Percentiles rank a stretch among this genome's conserved stretches.
phyloP scores from a whole-genome alignment of 2,797 vertebrate genomes.

The Crenuchus spilurus region DNA sequence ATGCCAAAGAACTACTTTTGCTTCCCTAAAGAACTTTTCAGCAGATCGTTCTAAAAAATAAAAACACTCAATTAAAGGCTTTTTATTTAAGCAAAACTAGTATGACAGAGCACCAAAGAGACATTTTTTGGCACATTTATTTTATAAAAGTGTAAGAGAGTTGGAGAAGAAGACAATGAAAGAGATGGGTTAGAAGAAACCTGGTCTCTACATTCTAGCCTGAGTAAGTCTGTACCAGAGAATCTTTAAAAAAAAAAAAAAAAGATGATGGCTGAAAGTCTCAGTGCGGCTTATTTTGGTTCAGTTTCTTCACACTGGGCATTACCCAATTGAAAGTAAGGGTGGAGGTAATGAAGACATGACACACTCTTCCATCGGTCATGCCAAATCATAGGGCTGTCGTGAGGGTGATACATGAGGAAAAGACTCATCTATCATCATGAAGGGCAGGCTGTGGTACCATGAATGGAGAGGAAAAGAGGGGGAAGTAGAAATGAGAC shows the following conservation, averaged over 20 bases:
- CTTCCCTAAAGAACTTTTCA: neutral
- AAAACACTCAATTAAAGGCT: neutral
- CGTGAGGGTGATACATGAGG: neutral
- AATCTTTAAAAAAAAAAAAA: too few relatives aligned
- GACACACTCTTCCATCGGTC: neutral
- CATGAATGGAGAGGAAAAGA: conserved; percentile 30
- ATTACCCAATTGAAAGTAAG: neutral
- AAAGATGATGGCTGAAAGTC: neutral
- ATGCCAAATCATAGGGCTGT: conserved; percentile 5
- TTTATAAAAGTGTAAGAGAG: neutral
- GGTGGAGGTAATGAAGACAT: neutral
- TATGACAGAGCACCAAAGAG: neutral
- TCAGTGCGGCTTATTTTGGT: conserved; percentile 7
- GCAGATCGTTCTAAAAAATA: neutral
- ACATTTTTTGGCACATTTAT: neutral
- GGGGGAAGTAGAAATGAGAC: conserved; percentile 20
- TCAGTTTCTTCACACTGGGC: neutral
- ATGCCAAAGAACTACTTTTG: neutral
- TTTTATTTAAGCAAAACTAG: neutral
- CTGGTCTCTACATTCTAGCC: neutral
- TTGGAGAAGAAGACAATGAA: neutral
- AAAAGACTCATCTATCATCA: conserved; percentile 61
- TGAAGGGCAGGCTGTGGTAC: conserved; percentile 61
- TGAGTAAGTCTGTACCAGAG: too few relatives aligned
- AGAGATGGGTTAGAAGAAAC: neutral